A percentile compares a stretch with the other conserved stretches of the same genome.
Evolutionary conservation across 2,113 vertebrate species (phyloP).

Genomic region (Anser brachyrhynchus): DNA sequence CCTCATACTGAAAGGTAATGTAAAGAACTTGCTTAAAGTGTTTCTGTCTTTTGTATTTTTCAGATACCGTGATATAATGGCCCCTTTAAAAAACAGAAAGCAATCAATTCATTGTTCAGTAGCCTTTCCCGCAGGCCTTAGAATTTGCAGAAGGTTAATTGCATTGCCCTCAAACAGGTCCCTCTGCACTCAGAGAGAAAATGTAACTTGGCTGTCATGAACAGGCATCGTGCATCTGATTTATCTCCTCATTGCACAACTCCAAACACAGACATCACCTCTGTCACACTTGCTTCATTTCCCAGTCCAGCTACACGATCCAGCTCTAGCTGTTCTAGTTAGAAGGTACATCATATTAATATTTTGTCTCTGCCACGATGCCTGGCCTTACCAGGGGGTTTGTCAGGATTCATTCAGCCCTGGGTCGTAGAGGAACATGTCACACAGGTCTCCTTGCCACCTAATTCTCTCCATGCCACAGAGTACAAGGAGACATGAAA

Average conservation of each 20-base stretch:
- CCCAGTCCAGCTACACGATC: not conserved
- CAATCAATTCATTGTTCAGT: rapidly evolving
- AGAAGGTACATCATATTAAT: not conserved
- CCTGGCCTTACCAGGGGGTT: not conserved
- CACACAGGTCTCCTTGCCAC: not conserved
- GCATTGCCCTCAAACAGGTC: not conserved
- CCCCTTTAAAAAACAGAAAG: not conserved
- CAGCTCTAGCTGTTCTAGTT: not conserved
- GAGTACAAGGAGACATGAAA: not conserved
- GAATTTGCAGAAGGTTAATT: not conserved
- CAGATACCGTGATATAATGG: not conserved
- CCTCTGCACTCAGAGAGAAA: not conserved
- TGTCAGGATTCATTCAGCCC: not conserved
- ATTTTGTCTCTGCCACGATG: not conserved
- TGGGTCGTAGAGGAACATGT: not conserved
- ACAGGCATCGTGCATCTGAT: not conserved
- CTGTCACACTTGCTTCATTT: not conserved
- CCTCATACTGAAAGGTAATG: not conserved
- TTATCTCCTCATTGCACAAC: not conserved
- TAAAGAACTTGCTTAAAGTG: not conserved
- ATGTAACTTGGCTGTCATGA: not conserved
- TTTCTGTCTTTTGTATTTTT: not conserved
- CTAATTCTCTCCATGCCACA: not conserved
- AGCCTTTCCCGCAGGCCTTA: not conserved
- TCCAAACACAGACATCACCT: not conserved